These are phyloP conservation scores for Mycetomoellerius zeteki DNA, from an alignment of 1,140 invertebrate genomes.

Conservation along the genomic window DNA sequence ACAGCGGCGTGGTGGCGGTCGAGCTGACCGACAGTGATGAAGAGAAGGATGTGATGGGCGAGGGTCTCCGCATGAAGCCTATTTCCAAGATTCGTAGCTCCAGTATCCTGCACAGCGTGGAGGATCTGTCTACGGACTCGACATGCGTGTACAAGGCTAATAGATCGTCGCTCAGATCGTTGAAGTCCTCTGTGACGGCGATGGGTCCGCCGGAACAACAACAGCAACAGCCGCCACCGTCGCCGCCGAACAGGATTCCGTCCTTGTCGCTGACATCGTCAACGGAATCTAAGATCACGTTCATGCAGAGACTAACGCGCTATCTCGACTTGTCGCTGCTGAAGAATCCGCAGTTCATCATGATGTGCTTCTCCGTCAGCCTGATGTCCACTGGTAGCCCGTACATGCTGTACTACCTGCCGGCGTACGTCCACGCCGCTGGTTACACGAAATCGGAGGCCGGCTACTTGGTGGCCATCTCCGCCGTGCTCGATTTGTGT, in stretches of 20 bases:
- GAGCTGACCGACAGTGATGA: constrained; percentile 87
- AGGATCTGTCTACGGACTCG: constrained; percentile 91
- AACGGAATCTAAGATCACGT: constrained; percentile 67
- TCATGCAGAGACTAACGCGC: constrained; percentile 84
- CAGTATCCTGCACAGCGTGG: constrained; percentile 91
- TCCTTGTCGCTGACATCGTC: constrained; percentile 24
- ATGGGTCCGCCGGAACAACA: constrained; percentile 79
- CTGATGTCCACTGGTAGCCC: constrained; percentile 92
- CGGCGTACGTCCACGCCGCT: constrained; percentile 90
- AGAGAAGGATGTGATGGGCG: constrained; percentile 88
- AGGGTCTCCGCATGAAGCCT: constrained; percentile 87
- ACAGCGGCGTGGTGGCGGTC: constrained; percentile 77
- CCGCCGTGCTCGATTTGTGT: constrained; percentile 90
- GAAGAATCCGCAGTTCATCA: constrained; percentile 90
- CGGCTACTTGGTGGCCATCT: constrained; percentile 91
- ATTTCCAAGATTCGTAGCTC: constrained; percentile 90
- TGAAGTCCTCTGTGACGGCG: constrained; percentile 79
- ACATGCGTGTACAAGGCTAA: constrained; percentile 92
- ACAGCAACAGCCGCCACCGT: constrained; percentile 65
- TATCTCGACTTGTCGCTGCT: constrained; percentile 91
- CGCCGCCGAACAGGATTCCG: constrained; percentile 64
- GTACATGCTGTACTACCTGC: constrained; percentile 92
- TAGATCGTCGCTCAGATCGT: constrained; percentile 84
- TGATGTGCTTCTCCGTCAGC: constrained; percentile 91
- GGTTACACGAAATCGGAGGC: constrained; percentile 91